Evolutionary conservation across 2,797 vertebrate genomes (phyloP).

Genomic region (Sebastolobus alascanus): DNA sequence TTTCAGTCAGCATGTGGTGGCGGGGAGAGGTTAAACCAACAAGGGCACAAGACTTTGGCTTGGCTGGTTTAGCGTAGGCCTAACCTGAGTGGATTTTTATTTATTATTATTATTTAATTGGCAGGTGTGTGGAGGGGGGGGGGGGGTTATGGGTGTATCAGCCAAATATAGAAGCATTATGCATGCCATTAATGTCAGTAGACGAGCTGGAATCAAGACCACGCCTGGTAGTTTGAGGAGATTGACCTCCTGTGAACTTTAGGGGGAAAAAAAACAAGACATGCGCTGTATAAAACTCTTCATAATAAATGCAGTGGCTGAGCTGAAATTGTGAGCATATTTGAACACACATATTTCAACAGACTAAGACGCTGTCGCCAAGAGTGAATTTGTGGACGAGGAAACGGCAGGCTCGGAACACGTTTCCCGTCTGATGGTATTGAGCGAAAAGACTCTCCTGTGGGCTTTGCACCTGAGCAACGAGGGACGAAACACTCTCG

Average conservation of each 20-base stretch:
- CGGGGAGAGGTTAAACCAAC: conserved; percentile 33
- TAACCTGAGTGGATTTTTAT: conserved; percentile 62
- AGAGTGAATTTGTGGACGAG: conserved; percentile 42
- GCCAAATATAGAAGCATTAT: conserved; percentile 71
- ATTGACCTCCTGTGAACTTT: conserved; percentile 53
- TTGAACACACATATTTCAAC: conserved; percentile 36
- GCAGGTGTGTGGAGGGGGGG: conserved; percentile 24
- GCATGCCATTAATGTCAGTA: conserved; percentile 73
- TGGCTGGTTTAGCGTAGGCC: conserved; percentile 42
- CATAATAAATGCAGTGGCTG: conserved; percentile 46
- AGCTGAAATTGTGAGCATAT: conserved; percentile 47
- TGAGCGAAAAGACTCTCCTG: conserved; percentile 41
- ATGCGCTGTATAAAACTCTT: conserved; percentile 46
- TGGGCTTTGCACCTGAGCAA: conserved; percentile 37
- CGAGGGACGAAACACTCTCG: conserved; percentile 15
- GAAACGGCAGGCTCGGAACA: conserved; percentile 29
- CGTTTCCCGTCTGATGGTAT: conserved; percentile 35
- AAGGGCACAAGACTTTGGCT: conserved; percentile 49
- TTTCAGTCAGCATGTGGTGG: conserved; percentile 44
- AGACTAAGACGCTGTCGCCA: conserved; percentile 29
- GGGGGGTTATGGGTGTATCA: conserved; percentile 31
- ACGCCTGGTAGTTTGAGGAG: conserved; percentile 41
- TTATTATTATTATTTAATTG: conserved; percentile 51
- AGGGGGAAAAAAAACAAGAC: not conserved
- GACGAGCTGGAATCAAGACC: conserved; percentile 49